These are phyloP conservation scores for Cordilura impudica DNA, from an alignment of 2,888 invertebrate species.

Conservation along the genomic window DNA sequence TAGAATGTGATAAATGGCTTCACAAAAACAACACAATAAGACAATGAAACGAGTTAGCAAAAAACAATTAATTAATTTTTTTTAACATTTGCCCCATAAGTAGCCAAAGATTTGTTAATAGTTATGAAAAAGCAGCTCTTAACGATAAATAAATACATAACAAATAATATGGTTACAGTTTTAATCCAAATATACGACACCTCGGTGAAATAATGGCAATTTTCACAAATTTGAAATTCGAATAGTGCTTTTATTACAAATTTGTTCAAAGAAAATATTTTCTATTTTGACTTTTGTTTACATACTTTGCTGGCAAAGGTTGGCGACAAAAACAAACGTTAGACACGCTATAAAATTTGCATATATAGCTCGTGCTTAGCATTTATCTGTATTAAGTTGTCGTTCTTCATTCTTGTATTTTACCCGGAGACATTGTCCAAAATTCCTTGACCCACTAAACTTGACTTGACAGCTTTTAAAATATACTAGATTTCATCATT, in stretches of 20 bases:
- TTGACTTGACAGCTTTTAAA: conserved; percentile 71
- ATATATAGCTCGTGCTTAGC: conserved; percentile 9
- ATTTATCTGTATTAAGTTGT: conserved; percentile 16
- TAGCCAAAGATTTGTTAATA: too few species aligned
- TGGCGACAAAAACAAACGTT: conserved; percentile 7
- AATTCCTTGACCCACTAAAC: conserved; percentile 77
- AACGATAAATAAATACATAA: too few species aligned
- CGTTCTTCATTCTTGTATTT: background rate
- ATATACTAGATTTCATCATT: conserved; percentile 37
- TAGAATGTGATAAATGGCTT: conserved; percentile 29
- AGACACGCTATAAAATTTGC: conserved; percentile 40
- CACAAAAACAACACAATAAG: background rate
- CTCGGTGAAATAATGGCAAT: too few species aligned
- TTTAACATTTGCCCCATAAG: too few species aligned
- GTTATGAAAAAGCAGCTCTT: too few species aligned
- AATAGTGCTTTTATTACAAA: too few species aligned
- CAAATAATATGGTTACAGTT: too few species aligned
- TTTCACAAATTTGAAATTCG: too few species aligned
- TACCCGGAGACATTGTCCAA: conserved; percentile 1
- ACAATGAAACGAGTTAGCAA: conserved; percentile 29
- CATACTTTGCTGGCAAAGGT: too few species aligned
- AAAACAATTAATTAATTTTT: background rate
- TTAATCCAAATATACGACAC: too few species aligned
- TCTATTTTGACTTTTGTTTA: too few species aligned
- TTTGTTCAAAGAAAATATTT: too few species aligned